These are phyloP conservation scores for Isurus oxyrinchus DNA, from an alignment of 2,113 vertebrate species.

Conservation along the genomic window DNA sequence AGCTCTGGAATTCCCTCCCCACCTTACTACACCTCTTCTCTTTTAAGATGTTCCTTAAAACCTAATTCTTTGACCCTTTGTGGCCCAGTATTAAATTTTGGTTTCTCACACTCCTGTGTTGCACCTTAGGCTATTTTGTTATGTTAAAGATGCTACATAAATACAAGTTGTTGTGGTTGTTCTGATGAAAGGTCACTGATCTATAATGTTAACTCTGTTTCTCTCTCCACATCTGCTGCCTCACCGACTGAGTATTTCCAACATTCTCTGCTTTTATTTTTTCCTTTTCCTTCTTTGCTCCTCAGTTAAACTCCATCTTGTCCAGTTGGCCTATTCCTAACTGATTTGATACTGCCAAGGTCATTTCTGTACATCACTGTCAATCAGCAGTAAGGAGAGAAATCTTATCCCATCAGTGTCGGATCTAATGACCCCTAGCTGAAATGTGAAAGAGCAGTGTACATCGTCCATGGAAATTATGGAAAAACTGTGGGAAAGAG, in stretches of 20 bases:
- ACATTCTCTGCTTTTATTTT: neutral
- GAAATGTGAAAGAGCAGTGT: neutral
- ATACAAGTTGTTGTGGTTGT: neutral
- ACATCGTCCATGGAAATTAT: neutral
- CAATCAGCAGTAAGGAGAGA: neutral
- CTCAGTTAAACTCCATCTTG: neutral
- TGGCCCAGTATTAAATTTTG: no score
- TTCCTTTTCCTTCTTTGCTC: neutral
- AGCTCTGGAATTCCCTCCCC: no score
- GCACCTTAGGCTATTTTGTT: no score
- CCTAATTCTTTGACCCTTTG: no score
- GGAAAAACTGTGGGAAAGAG: neutral
- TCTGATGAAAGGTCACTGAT: neutral
- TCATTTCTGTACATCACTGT: neutral
- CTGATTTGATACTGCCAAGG: neutral
- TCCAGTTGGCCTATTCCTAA: neutral
- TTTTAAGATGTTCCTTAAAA: no score
- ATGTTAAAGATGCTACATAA: no score
- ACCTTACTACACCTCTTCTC: no score
- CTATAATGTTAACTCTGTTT: neutral
- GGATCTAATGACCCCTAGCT: neutral
- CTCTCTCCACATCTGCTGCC: neutral
- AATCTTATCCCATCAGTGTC: neutral
- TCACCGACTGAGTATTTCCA: neutral
- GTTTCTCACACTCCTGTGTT: no score